These are phyloP conservation scores for Rutilus rutilus DNA, from an alignment of 2,113 vertebrate genomes.

Conservation along the genomic window DNA sequence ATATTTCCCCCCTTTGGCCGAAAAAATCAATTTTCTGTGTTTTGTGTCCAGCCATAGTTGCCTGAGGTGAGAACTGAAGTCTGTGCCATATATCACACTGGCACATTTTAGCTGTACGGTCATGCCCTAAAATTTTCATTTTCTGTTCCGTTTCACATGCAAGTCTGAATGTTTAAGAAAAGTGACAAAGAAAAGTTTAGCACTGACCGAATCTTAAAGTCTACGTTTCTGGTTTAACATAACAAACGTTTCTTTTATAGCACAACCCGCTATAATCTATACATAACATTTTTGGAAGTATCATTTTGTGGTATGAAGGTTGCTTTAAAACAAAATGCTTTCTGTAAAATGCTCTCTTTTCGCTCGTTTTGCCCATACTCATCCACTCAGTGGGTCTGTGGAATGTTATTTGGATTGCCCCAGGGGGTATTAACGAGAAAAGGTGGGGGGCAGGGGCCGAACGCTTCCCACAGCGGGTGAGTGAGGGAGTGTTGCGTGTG, in stretches of 20 bases:
- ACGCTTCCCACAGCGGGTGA: conserved; percentile 64
- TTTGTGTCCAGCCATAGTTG: conserved; percentile 29
- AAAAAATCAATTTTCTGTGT: conserved; percentile 48
- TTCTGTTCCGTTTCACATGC: not conserved
- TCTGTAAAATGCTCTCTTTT: not conserved
- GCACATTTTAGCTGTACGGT: conserved; percentile 56
- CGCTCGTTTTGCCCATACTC: not conserved
- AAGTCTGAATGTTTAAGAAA: not conserved
- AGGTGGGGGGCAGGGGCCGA: conserved; percentile 27
- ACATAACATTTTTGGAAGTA: not conserved
- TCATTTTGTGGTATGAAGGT: not conserved
- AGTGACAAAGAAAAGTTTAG: conserved; percentile 1
- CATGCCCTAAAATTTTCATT: conserved; percentile 39
- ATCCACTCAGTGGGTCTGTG: conserved; percentile 50
- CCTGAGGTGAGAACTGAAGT: conserved; percentile 51
- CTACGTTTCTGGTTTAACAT: not conserved
- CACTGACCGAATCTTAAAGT: not conserved
- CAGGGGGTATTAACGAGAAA: conserved; percentile 42
- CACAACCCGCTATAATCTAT: not conserved
- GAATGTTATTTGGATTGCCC: conserved; percentile 56
- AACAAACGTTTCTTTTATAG: not conserved
- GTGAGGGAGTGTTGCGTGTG: conserved; percentile 59
- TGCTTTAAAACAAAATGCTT: not conserved
- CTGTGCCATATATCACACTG: conserved; percentile 65
- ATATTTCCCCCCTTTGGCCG: conserved; percentile 8